A percentile compares a stretch with the other conserved stretches of the same genome.
Evolutionary conservation across 2,888 invertebrate genomes (phyloP).

Genomic region (Spicauda simplicius): DNA sequence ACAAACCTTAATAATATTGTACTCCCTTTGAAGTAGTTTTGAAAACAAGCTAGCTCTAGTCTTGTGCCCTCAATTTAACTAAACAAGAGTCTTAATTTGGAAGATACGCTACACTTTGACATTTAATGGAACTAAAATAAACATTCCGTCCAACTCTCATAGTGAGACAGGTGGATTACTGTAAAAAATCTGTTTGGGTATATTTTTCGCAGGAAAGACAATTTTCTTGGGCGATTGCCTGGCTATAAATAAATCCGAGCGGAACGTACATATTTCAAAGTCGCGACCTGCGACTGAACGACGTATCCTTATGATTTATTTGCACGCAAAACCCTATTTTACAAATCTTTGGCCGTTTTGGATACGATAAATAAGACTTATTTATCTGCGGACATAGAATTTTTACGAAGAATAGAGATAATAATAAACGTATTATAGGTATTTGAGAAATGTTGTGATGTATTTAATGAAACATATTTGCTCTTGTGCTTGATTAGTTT

Average conservation of each 20-base stretch:
- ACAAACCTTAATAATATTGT: too few relatives aligned
- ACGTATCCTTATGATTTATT: slow-evolving; percentile 64
- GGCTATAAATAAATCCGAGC: slow-evolving; percentile 60
- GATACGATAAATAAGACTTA: slow-evolving; percentile 28
- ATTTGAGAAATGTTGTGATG: too few relatives aligned
- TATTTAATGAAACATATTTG: too few relatives aligned
- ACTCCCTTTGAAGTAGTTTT: too few relatives aligned
- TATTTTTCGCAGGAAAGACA: slow-evolving; percentile 35
- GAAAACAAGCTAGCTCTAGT: too few relatives aligned
- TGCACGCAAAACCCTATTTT: slow-evolving; percentile 45
- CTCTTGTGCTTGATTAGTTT: too few relatives aligned
- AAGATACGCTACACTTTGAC: too few relatives aligned
- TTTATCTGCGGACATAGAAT: slow-evolving; percentile 1
- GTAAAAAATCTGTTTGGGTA: slow-evolving; percentile 27
- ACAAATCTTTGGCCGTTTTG: slow-evolving; percentile 34
- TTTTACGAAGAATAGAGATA: background rate
- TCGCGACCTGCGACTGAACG: slow-evolving; percentile 63
- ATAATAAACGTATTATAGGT: too few relatives aligned
- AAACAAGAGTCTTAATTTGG: too few relatives aligned
- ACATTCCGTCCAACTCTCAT: too few relatives aligned
- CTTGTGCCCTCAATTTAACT: too few relatives aligned
- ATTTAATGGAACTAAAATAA: too few relatives aligned
- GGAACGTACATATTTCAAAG: slow-evolving; percentile 60
- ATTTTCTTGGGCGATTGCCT: slow-evolving; percentile 49
- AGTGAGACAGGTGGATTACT: slow-evolving; percentile 4